Evolutionary conservation across 2,113 vertebrate genomes (phyloP), one percentile per base, ranked within the genome.

Genomic region (Zeus faber): DNA sequence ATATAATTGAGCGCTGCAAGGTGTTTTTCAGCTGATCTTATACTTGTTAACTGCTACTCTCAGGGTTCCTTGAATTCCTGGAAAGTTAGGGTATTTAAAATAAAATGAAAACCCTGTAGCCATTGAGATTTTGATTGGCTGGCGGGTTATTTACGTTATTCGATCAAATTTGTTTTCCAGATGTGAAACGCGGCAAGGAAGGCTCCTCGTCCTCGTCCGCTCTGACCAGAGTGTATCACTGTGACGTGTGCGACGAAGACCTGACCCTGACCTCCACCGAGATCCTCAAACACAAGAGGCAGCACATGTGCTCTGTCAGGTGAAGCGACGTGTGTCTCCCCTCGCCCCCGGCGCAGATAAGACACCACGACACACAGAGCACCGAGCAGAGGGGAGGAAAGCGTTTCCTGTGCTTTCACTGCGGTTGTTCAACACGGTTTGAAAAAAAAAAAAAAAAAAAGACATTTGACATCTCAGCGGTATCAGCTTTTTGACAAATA

Each of bases 251-350:
- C 49, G 61, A 85, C 50, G 75, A 80, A 80, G 89, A 93, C 68
- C 81, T 97, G 39, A 74, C 55, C 3, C 85, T 98, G 57, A 95
- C 93, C 0, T 89, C 95, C 56, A 95, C 91, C 0, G 91, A 98
- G 67, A 92, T 92, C 66, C 91, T 98, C 14, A 91, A 91, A 49
- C 95, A 98, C 80, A 93, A 89, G 61, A 57, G 82, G 25, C 81
- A 87, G 59, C 85, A 86, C 67, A 76, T 82, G 78, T 73, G 51
- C 31, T 66, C 80, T 43, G 26, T 52, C 7, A 80, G 70, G 49
- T 85, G 65, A 70, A 27, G 3, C 33, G 4, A 37, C 2, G 4
- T 2, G 6, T 3, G 13, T 37, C 33, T 5, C 13, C n/a, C n/a
- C n/a, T n/a, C n/a, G n/a, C n/a, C n/a, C n/a, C n/a, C n/a, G n/a